These are phyloP conservation scores for Xiphophorus birchmanni DNA, from an alignment of 2,797 vertebrate species.

Conservation along the genomic window DNA sequence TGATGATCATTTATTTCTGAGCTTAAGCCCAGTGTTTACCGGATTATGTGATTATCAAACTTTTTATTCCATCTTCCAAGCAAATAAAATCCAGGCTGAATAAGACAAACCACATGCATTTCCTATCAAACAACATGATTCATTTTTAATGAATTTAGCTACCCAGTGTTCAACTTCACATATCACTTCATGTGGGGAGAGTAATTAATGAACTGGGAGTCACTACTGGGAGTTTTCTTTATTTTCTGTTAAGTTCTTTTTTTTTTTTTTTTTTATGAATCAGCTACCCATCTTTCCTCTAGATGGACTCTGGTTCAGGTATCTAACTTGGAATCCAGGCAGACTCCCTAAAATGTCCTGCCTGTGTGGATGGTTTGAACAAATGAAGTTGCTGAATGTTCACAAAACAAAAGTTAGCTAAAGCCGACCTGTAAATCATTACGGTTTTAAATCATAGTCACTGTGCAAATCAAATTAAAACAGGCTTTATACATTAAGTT, in stretches of 20 bases:
- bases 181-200: constrained; percentile 2
- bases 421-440: background rate
- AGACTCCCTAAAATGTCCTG: background rate
- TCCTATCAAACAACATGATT: constrained; percentile 2
- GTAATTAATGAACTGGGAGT: constrained; percentile 4
- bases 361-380: background rate
- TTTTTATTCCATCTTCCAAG: constrained; percentile 4
- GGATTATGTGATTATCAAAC: constrained; percentile 5
- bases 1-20: background rate
- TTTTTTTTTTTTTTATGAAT: background rate
- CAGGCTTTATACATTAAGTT: background rate
- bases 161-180: constrained; percentile 1
- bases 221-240: background rate
- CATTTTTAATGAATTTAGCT: constrained; percentile 15
- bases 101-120: constrained; percentile 2
- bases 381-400: background rate
- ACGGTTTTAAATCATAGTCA: background rate
- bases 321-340: background rate
- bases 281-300: background rate
- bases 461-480: background rate
- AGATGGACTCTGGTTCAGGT: background rate
- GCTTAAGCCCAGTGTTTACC: background rate
- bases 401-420: background rate
- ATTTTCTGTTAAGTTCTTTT: background rate
- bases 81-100: constrained; percentile 2